Evolutionary conservation across 2,113 vertebrate species (phyloP).

Genomic region (Vicugna pacos): DNA sequence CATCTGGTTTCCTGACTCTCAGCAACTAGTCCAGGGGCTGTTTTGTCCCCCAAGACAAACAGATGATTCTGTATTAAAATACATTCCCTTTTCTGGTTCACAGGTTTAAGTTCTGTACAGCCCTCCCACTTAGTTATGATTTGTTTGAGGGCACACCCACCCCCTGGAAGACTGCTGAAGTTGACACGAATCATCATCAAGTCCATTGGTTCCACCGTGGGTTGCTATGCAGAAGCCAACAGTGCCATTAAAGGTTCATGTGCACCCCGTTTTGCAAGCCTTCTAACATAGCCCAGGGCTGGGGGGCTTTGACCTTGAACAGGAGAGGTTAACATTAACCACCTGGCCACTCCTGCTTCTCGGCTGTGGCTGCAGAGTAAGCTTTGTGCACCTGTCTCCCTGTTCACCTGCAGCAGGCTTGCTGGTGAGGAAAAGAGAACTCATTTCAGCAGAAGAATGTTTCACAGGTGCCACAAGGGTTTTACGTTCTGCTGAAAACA

Average conservation of each 20-base stretch:
- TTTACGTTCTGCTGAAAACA: constrained; percentile 18
- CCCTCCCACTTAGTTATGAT: not conserved
- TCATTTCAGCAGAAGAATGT: not conserved
- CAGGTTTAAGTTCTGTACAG: not conserved
- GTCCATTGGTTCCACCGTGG: not conserved
- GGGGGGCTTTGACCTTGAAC: not conserved
- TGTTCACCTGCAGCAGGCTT: not conserved
- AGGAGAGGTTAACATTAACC: not conserved
- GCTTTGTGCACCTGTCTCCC: not conserved
- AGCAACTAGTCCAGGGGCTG: not conserved
- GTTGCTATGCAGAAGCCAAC: too few species aligned
- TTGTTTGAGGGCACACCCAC: not conserved
- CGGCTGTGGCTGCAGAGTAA: accelerated
- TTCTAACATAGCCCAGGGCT: not conserved
- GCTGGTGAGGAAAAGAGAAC: not conserved
- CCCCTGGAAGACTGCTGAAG: not conserved
- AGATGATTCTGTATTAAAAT: not conserved
- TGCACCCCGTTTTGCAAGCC: accelerated
- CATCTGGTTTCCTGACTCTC: not conserved
- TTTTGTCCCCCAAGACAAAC: not conserved
- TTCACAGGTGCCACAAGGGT: not conserved
- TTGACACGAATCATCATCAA: not conserved
- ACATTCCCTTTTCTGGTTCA: not conserved
- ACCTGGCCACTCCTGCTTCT: not conserved
- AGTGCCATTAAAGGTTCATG: not conserved